Evolutionary conservation across 2,888 invertebrate species (phyloP).

Genomic region (Quadroppia sp.): DNA sequence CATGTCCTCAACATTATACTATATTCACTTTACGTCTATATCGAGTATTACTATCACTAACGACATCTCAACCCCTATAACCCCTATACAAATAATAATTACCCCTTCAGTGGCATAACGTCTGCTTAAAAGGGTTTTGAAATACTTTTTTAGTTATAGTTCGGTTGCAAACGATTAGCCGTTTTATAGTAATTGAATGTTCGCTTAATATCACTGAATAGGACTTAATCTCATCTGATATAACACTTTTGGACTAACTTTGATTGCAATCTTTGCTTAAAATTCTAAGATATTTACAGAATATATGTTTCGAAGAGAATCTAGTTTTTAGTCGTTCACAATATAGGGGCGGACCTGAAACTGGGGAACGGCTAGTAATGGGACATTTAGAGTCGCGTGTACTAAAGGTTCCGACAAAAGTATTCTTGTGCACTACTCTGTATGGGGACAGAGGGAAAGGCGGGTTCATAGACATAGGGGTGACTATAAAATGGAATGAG

Average conservation of each 20-base stretch:
- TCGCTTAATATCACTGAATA: background rate
- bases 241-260: background rate
- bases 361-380: slow-evolving; percentile 26
- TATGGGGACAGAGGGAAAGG: slow-evolving; percentile 19
- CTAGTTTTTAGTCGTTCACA: background rate
- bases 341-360: slow-evolving; percentile 31
- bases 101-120: slow-evolving; percentile 35
- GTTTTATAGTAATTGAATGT: background rate
- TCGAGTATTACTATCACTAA: background rate
- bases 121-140: slow-evolving; percentile 32
- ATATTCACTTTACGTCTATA: no score
- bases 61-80: background rate
- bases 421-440: slow-evolving; percentile 13
- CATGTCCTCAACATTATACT: no score
- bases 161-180: slow-evolving; percentile 15
- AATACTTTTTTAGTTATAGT: slow-evolving; percentile 5
- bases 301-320: background rate
- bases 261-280: slow-evolving; percentile 1
- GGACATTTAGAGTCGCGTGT: slow-evolving; percentile 38
- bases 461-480: slow-evolving; percentile 35
- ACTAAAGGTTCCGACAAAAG: slow-evolving; percentile 34
- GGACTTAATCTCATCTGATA: background rate
- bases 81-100: slow-evolving; percentile 4
- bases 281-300: slow-evolving; percentile 11
- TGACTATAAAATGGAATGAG: slow-evolving; percentile 31